These are phyloP conservation scores for Drosophila testacea DNA, from an alignment of 2,888 invertebrate species.

Conservation along the genomic window DNA sequence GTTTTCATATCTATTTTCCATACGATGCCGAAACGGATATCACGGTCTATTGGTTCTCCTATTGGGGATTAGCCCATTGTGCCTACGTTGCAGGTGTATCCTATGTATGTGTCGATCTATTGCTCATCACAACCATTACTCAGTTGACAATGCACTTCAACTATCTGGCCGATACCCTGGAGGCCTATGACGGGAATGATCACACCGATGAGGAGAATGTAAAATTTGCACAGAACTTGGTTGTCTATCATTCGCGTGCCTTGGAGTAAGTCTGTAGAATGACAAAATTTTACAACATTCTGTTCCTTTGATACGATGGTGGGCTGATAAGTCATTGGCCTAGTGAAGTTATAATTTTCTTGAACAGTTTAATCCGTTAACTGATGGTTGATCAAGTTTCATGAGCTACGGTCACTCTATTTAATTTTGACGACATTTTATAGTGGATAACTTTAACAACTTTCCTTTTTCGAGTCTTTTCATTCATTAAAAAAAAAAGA, in stretches of 20 bases:
- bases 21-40: conserved; percentile 59
- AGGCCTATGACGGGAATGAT: conserved; percentile 49
- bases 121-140: conserved; percentile 74
- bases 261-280: conserved; percentile 56
- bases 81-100: conserved; percentile 76
- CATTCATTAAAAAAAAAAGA: no score
- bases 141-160: conserved; percentile 77
- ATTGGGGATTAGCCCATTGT: conserved; percentile 67
- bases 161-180: conserved; percentile 67
- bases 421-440: no score
- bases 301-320: no score
- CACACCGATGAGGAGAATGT: conserved; percentile 55
- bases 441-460: no score
- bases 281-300: no score
- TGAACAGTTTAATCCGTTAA: no score
- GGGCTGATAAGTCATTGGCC: no score
- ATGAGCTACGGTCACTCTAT: no score
- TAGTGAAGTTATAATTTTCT: no score
- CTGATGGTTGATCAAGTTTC: no score
- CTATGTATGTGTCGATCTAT: conserved; percentile 76
- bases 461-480: no score
- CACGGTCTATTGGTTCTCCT: conserved; percentile 68
- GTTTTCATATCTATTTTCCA: conserved; percentile 66
- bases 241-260: conserved; percentile 58
- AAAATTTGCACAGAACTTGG: conserved; percentile 50